Evolutionary conservation across 2,888 invertebrate genomes (phyloP), one percentile per base, ranked within the genome.

Genomic region (Gibbula magus): DNA sequence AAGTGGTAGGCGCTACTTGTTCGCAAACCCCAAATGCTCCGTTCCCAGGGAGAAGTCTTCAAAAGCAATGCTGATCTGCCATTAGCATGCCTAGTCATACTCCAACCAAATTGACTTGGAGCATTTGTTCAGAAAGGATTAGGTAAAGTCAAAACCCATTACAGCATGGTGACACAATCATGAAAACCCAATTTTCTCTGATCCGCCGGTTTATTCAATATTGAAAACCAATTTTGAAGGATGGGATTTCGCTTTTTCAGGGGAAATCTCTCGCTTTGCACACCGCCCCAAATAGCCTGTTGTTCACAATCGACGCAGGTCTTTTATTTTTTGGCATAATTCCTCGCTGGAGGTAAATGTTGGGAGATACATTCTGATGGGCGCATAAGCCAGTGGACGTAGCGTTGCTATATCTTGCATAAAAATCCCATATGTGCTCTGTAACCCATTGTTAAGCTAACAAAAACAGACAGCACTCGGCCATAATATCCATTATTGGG

Each of bases 201-300:
- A 81, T 81, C 81, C 81, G 67, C 61, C 67, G 78, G 76, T 79
- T 81, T 81, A 81, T 81, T 81, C 81, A 81, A 81, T 81, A 81
- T 78, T 79, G 78, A 79, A 81, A 79, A 81, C 78, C 81, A 81
- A 79, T 81, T 81, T 81, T 79, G 75, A 67, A 70, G 67, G 76
- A 76, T 75, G 77, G 77, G 77, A 80, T 77, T 74, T 39, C 80
- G 70, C 70, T 70, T 70, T 70, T 70, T 70, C 70, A 70, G 35
- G 70, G 35, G 20, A 70, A 35, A 70, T 70, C 70, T 70, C 70
- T 35, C 35, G 70, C 70, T 35, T 70, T 70, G 32, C 70, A 39
- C 70, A n/a, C 70, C 20, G 70, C 35, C 70, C 20, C 70, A 70
- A 70, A 70, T 70, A 70, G 70, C 70, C 70, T 35, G 70, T 70